phyloP scores from a whole-genome alignment of 2,797 vertebrate species.

The Phoeniculus purpureus region DNA sequence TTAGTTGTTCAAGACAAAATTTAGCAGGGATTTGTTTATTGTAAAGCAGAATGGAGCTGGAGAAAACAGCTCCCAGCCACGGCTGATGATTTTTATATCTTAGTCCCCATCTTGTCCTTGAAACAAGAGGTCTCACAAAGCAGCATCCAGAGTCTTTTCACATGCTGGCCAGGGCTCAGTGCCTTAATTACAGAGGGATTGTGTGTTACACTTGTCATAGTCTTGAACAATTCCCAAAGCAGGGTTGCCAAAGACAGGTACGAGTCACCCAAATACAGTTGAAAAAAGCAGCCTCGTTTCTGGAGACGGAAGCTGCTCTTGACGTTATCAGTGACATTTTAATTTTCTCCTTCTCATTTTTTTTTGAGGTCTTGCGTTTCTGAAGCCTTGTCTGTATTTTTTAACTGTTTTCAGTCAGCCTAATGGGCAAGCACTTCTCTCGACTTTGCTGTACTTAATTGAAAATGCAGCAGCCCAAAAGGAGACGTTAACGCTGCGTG shows the following conservation, averaged over 20 bases:
- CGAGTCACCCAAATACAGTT: neutral
- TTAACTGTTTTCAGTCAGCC: neutral
- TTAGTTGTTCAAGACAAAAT: conserved; percentile 58
- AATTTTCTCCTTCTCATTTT: neutral
- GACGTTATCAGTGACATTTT: neutral
- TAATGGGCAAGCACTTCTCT: neutral
- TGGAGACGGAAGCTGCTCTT: neutral
- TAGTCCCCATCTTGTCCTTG: neutral
- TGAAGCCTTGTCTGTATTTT: conserved; percentile 1
- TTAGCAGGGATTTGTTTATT: conserved; percentile 51
- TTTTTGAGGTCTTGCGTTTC: neutral
- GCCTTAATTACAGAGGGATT: neutral
- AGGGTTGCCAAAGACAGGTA: neutral
- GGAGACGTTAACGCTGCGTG: neutral
- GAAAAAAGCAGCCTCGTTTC: neutral
- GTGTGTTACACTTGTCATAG: neutral
- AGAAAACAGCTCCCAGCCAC: neutral
- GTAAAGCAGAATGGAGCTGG: neutral
- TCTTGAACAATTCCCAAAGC: neutral
- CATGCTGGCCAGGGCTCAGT: neutral
- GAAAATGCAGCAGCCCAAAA: neutral
- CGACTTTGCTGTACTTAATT: neutral
- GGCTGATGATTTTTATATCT: neutral
- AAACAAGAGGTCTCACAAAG: neutral
- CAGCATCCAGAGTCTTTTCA: neutral